phyloP scores from a whole-genome alignment of 2,888 invertebrate genomes.

The Venustoraphidia nigricollis region DNA sequence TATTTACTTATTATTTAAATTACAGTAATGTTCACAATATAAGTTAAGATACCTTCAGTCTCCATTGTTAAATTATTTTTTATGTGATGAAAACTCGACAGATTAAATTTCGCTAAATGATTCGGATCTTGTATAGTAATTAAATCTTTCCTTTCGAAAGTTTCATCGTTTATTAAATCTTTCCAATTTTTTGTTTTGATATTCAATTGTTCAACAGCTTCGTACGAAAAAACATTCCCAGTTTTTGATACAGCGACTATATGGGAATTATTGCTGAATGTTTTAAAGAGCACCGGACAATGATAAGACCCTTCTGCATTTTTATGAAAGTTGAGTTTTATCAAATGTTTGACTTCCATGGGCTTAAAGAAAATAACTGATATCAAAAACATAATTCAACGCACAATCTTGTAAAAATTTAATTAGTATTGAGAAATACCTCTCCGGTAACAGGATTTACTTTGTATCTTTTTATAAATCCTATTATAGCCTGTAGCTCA shows the following conservation, averaged over 20 bases:
- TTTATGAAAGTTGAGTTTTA: constrained; percentile 77
- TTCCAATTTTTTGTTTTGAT: constrained; percentile 89
- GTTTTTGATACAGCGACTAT: constrained; percentile 80
- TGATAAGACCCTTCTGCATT: constrained; percentile 73
- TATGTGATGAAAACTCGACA: constrained; percentile 84
- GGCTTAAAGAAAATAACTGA: constrained; percentile 34
- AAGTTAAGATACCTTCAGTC: constrained; percentile 51
- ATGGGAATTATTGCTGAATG: constrained; percentile 85
- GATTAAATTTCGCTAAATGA: constrained; percentile 84
- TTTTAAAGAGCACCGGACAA: constrained; percentile 87
- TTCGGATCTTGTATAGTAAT: constrained; percentile 86
- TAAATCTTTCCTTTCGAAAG: constrained; percentile 78
- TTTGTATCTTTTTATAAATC: constrained; percentile 81
- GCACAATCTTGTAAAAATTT: background rate
- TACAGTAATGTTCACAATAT: background rate
- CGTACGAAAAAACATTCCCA: constrained; percentile 91
- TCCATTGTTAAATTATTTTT: constrained; percentile 79
- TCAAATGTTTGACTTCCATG: constrained; percentile 63
- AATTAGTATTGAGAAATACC: constrained; percentile 23
- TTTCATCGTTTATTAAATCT: constrained; percentile 79
- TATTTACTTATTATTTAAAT: background rate
- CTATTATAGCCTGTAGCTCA: constrained; percentile 74
- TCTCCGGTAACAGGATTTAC: constrained; percentile 89
- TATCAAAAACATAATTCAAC: background rate
- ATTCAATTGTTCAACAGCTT: constrained; percentile 92